phyloP scores from a whole-genome alignment of 2,888 invertebrate genomes.

The Dastarcus helophoroides region DNA sequence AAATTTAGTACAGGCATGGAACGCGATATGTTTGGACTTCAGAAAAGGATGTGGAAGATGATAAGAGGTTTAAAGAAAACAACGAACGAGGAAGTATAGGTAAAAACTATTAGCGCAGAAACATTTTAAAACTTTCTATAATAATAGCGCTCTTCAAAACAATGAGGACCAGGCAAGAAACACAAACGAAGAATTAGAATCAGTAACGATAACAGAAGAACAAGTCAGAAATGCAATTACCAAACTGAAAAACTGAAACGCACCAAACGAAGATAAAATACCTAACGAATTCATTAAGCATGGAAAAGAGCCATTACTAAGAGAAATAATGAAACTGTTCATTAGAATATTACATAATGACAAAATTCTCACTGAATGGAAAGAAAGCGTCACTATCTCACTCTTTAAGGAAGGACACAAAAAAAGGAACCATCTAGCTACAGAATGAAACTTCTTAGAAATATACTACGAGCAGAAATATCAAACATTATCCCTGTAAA shows the following conservation, averaged over 20 bases:
- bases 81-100: slow-evolving; percentile 5
- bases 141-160: slow-evolving; percentile 3
- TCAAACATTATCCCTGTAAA: slow-evolving; percentile 2
- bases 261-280: slow-evolving; percentile 4
- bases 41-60: slow-evolving; percentile 7
- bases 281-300: slow-evolving; percentile 6
- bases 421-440: slow-evolving; percentile 6
- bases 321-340: slow-evolving; percentile 4
- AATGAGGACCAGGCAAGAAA: neutral
- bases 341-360: slow-evolving; percentile 3
- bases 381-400: slow-evolving; percentile 3
- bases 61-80: slow-evolving; percentile 5
- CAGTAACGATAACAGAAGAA: slow-evolving; percentile 1
- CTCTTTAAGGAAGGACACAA: no score
- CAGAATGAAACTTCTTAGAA: slow-evolving; percentile 4
- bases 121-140: slow-evolving; percentile 5
- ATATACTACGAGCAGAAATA: slow-evolving; percentile 1
- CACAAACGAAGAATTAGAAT: slow-evolving; percentile 2
- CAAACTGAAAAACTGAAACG: slow-evolving; percentile 7
- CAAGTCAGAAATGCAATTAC: slow-evolving; percentile 3
- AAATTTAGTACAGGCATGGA: slow-evolving; percentile 6
- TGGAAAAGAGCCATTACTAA: slow-evolving; percentile 1
- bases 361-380: slow-evolving; percentile 5
- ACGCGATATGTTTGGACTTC: slow-evolving; percentile 6
- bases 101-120: slow-evolving; percentile 4